Evolutionary conservation across 2,797 vertebrate species (phyloP).

Genomic region (Chanos chanos): DNA sequence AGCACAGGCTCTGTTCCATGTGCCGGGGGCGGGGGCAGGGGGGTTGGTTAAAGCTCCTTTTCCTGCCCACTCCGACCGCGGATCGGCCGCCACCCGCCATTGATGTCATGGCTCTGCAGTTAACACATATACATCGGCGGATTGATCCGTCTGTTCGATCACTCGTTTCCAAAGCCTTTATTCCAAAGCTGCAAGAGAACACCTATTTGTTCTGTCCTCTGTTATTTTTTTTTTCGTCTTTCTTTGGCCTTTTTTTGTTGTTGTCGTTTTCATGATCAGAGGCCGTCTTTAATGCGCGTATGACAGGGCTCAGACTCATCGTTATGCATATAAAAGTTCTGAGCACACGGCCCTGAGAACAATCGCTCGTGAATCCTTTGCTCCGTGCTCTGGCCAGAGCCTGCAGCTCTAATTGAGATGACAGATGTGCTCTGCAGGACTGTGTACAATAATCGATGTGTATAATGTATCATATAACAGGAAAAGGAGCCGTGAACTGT

Average conservation of each 20-base stretch:
- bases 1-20: conserved; percentile 1
- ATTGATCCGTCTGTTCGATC: not conserved
- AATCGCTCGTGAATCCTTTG: not conserved
- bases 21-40: not conserved
- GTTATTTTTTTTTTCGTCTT: not conserved
- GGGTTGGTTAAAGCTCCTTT: not conserved
- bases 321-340: conserved; percentile 9
- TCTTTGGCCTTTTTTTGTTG: no score
- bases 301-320: conserved; percentile 7
- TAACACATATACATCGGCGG: not conserved
- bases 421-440: not conserved
- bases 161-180: not conserved
- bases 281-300: not conserved
- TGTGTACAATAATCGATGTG: not conserved
- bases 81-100: not conserved
- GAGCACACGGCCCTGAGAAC: not conserved
- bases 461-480: not conserved
- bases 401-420: conserved; percentile 16
- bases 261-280: no score
- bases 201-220: conserved; percentile 6
- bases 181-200: conserved; percentile 15
- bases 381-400: conserved; percentile 2
- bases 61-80: not conserved
- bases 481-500: not conserved
- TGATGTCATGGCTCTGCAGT: not conserved